Percentiles rank a stretch among this genome's conserved stretches.
phyloP scores from a whole-genome alignment of 1,140 invertebrate genomes.

The Drosophila sucinea region DNA sequence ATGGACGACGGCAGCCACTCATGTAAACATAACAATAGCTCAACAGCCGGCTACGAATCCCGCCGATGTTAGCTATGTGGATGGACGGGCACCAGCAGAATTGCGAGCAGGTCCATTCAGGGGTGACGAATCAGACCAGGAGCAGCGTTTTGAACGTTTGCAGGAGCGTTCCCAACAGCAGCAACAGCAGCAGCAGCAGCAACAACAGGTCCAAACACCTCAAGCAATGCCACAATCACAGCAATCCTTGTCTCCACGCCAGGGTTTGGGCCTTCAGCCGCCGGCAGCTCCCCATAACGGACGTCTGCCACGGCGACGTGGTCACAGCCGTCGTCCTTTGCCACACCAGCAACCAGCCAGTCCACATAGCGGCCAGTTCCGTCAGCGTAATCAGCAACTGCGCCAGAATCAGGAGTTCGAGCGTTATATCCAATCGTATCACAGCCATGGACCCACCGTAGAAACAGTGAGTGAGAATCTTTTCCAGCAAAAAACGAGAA shows the following conservation, averaged over 20 bases:
- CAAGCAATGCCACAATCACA: conserved; percentile 25
- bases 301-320: conserved; percentile 49
- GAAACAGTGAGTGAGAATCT: conserved; percentile 65
- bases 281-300: conserved; percentile 23
- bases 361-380: conserved; percentile 63
- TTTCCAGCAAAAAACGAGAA: background rate
- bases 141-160: conserved; percentile 51
- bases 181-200: conserved; percentile 26
- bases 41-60: conserved; percentile 75
- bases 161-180: conserved; percentile 57
- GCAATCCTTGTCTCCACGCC: conserved; percentile 41
- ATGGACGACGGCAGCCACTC: conserved; percentile 61
- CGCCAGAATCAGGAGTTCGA: conserved; percentile 80
- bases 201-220: conserved; percentile 16
- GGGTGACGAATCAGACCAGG: conserved; percentile 18
- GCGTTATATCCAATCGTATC: conserved; percentile 78
- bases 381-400: conserved; percentile 68
- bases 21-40: conserved; percentile 79
- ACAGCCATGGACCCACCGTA: conserved; percentile 75
- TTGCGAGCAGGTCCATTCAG: conserved; percentile 62
- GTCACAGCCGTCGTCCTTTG: conserved; percentile 52
- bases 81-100: conserved; percentile 68
- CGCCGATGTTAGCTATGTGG: conserved; percentile 70
- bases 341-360: conserved; percentile 56
- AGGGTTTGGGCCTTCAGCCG: conserved; percentile 60